Evolutionary conservation across 2,113 vertebrate species (phyloP).

Genomic region (Leptosomus discolor): DNA sequence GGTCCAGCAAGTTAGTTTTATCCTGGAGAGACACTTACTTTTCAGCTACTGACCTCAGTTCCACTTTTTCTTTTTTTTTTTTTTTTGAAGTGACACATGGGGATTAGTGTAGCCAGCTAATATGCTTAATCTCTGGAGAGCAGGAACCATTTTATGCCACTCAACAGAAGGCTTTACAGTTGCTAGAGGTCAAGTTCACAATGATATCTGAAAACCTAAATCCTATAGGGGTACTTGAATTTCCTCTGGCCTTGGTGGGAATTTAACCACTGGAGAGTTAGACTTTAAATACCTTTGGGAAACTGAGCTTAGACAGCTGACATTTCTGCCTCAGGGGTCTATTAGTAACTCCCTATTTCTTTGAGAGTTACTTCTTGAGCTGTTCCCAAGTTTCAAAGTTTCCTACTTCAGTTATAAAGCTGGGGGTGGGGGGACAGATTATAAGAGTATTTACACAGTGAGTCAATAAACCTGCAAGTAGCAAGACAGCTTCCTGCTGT

Average conservation of each 20-base stretch:
- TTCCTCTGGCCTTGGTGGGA: not conserved
- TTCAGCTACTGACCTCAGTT: not conserved
- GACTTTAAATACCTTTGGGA: not conserved
- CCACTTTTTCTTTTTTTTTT: too few species aligned
- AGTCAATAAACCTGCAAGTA: not conserved
- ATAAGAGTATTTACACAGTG: not conserved
- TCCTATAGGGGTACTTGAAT: not conserved
- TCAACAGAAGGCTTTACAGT: not conserved
- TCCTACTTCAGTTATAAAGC: not conserved
- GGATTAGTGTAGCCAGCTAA: conserved; percentile 10
- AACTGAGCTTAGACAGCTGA: not conserved
- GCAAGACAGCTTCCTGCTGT: not conserved
- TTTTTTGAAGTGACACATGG: not conserved
- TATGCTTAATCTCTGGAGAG: not conserved
- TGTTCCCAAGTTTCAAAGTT: not conserved
- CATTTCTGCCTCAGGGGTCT: too few species aligned
- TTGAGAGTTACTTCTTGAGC: not conserved
- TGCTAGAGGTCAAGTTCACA: conserved; percentile 21
- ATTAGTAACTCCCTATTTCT: too few species aligned
- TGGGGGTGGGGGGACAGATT: not conserved
- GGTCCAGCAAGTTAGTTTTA: not conserved
- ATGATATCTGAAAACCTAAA: conserved; percentile 4
- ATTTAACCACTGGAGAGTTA: not conserved
- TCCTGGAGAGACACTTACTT: not conserved
- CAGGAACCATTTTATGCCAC: conserved; percentile 25